These are phyloP conservation scores for Eidolon helvum DNA, from an alignment of 2,113 vertebrate genomes.

Conservation along the genomic window DNA sequence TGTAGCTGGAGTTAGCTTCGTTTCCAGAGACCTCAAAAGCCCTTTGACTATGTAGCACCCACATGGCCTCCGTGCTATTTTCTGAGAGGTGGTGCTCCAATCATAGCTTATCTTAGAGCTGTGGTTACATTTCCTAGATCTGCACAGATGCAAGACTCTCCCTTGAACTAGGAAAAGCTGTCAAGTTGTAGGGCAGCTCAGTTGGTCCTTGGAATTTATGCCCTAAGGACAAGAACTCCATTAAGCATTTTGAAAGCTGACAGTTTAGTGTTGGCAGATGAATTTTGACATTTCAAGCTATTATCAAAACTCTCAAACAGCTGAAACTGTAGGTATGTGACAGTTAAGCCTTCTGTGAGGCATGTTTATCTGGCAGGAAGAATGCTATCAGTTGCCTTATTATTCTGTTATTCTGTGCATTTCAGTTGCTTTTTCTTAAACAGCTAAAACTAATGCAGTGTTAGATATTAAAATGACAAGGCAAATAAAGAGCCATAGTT, in stretches of 20 bases:
- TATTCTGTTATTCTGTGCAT: constrained; percentile 27
- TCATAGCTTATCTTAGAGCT: neutral
- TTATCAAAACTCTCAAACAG: constrained; percentile 60
- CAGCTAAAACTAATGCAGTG: neutral
- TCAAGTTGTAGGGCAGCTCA: constrained; percentile 37
- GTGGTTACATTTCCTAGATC: constrained; percentile 17
- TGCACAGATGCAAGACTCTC: constrained; percentile 25
- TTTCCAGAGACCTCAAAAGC: neutral
- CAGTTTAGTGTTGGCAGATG: constrained; percentile 54
- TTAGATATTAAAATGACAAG: constrained; percentile 29
- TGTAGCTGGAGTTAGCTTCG: neutral
- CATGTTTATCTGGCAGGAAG: constrained; percentile 46
- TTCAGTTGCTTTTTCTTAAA: constrained; percentile 48
- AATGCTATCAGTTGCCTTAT: neutral
- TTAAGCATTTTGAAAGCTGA: constrained; percentile 49
- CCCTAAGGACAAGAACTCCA: neutral
- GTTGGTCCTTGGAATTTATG: constrained; percentile 53
- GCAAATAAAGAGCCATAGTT: neutral
- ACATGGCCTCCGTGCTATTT: neutral
- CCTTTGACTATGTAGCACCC: neutral
- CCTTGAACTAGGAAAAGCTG: constrained; percentile 26
- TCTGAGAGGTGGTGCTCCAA: neutral
- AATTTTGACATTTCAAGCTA: constrained; percentile 55
- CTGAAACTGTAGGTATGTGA: constrained; percentile 49
- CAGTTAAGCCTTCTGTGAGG: constrained; percentile 52